Evolutionary conservation across 1,140 invertebrate genomes (phyloP).

Genomic region (Hycleus phaleratus): DNA sequence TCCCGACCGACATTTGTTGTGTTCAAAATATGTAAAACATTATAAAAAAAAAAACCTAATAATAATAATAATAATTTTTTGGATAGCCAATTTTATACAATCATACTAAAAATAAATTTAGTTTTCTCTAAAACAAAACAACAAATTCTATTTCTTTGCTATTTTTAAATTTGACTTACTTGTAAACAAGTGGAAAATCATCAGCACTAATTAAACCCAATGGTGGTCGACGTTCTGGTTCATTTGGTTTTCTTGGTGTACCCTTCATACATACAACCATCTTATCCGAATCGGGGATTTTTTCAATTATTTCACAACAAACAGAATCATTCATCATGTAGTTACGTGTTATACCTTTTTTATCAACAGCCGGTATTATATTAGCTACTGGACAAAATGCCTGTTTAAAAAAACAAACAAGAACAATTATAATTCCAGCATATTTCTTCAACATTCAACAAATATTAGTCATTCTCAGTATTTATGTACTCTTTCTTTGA

Average conservation of each 20-base stretch:
- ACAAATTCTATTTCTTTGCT: too few species aligned
- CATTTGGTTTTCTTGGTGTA: slow-evolving; percentile 53
- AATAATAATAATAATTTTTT: too few species aligned
- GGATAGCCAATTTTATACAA: background rate
- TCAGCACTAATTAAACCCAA: slow-evolving; percentile 77
- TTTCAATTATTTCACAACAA: slow-evolving; percentile 80
- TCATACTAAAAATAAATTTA: background rate
- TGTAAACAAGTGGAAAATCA: slow-evolving; percentile 79
- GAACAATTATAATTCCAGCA: background rate
- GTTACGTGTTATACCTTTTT: slow-evolving; percentile 68
- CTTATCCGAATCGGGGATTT: slow-evolving; percentile 79
- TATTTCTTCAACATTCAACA: too few species aligned
- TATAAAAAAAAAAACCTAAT: background rate
- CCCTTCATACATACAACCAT: slow-evolving; percentile 81
- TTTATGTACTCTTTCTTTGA: too few species aligned
- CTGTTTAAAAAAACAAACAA: slow-evolving; percentile 39
- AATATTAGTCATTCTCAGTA: too few species aligned
- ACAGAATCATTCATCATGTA: slow-evolving; percentile 77
- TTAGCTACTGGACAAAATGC: slow-evolving; percentile 61
- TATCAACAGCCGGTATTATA: slow-evolving; percentile 68
- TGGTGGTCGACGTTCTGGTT: slow-evolving; percentile 58
- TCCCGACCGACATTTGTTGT: background rate
- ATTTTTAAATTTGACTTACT: slow-evolving; percentile 52
- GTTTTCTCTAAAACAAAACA: too few species aligned
- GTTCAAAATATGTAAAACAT: background rate